These are phyloP conservation scores for Muscina levida DNA, from an alignment of 2,888 invertebrate genomes.

Conservation along the genomic window DNA sequence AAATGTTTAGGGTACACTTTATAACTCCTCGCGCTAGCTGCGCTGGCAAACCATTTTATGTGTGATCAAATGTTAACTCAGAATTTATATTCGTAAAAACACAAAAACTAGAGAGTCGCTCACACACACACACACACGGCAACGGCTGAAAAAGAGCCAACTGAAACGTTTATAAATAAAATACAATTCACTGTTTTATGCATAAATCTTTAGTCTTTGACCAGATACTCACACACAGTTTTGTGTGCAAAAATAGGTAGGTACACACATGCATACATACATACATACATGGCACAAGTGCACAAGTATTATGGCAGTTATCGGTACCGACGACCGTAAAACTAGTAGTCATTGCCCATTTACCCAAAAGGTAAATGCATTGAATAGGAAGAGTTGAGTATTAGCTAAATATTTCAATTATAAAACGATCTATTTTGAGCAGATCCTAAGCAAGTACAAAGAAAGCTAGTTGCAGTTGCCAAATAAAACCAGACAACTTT, in stretches of 20 bases:
- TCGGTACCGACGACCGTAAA: not conserved
- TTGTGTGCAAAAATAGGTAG: no score
- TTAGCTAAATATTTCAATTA: no score
- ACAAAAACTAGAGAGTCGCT: conserved; percentile 36
- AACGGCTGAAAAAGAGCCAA: conserved; percentile 46
- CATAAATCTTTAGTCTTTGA: conserved; percentile 46
- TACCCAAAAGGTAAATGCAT: no score
- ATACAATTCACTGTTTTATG: conserved; percentile 57
- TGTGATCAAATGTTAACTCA: conserved; percentile 57
- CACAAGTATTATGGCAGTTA: not conserved
- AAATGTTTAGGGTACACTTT: conserved; percentile 6
- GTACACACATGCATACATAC: not conserved
- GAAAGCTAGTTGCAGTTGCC: no score
- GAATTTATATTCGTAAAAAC: conserved; percentile 62
- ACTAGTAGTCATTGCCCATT: conserved; percentile 10
- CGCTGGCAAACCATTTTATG: conserved; percentile 1
- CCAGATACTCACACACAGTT: not conserved
- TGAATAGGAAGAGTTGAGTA: not conserved
- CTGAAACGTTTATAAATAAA: conserved; percentile 59
- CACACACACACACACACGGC: no score
- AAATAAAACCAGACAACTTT: no score
- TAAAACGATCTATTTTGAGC: no score
- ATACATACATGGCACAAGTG: conserved; percentile 14
- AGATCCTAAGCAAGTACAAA: no score
- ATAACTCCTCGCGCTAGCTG: not conserved